These are phyloP conservation scores for Electrona antarctica DNA, from an alignment of 2,113 vertebrate species.

Conservation along the genomic window DNA sequence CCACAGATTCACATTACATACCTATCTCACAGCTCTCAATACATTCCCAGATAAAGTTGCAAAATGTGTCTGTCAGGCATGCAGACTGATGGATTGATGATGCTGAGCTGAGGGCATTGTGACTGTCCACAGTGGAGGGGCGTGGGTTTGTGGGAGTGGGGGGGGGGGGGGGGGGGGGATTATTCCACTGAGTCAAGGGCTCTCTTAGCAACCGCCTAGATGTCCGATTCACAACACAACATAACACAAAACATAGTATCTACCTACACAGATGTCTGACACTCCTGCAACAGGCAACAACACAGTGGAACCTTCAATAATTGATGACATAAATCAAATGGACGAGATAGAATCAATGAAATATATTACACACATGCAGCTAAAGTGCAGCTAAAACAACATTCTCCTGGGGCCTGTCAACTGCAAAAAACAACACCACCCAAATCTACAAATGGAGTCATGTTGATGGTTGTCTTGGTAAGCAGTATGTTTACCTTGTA, in stretches of 20 bases:
- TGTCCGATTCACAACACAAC: constrained; percentile 56
- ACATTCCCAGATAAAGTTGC: too few relatives aligned
- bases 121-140: not conserved
- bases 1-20: not conserved
- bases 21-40: not conserved
- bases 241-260: constrained; percentile 26
- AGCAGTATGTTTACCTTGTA: constrained; percentile 84
- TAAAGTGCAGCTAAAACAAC: too few relatives aligned
- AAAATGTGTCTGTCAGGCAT: too few relatives aligned
- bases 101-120: constrained; percentile 1
- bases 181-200: constrained; percentile 65
- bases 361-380: not conserved
- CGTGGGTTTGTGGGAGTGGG: constrained; percentile 10
- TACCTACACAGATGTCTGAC: constrained; percentile 19
- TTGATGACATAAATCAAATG: too few relatives aligned
- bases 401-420: too few relatives aligned
- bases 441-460: too few relatives aligned
- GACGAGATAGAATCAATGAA: too few relatives aligned
- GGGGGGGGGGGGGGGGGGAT: constrained; percentile 48
- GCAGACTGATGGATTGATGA: constrained; percentile 30
- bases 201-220: constrained; percentile 71
- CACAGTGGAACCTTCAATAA: not conserved
- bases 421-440: too few relatives aligned
- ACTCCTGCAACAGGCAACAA: not conserved
- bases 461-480: not conserved